phyloP scores from a whole-genome alignment of 1,140 invertebrate genomes.

The Ooceraea biroi region DNA sequence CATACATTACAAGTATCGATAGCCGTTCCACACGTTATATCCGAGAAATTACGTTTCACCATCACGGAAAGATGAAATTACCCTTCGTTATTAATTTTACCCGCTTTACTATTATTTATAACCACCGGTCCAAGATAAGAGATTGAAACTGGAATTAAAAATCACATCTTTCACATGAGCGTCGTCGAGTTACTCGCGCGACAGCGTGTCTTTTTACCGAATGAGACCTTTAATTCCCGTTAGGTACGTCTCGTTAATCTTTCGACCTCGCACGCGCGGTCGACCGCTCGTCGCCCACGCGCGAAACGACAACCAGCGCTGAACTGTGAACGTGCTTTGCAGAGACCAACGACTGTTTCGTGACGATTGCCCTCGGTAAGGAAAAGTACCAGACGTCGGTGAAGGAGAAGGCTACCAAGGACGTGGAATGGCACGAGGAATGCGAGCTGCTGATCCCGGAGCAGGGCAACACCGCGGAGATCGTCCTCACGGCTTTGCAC shows the following conservation, averaged over 20 bases:
- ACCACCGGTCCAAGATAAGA: background rate
- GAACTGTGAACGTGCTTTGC: constrained; percentile 27
- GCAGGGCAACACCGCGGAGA: constrained; percentile 94
- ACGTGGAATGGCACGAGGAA: constrained; percentile 97
- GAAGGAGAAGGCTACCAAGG: constrained; percentile 94
- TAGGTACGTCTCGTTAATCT: constrained; percentile 50
- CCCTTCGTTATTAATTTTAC: too few species aligned
- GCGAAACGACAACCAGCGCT: background rate
- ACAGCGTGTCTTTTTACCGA: background rate
- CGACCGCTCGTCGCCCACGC: constrained; percentile 51
- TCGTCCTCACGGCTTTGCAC: constrained; percentile 94
- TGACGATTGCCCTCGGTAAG: constrained; percentile 97
- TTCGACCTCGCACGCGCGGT: constrained; percentile 47
- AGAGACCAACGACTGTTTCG: constrained; percentile 97
- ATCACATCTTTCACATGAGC: background rate
- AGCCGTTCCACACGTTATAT: constrained; percentile 3
- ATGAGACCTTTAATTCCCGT: constrained; percentile 60
- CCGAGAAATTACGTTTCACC: constrained; percentile 13
- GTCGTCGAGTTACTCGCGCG: background rate
- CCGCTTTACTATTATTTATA: too few species aligned
- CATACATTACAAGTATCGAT: constrained; percentile 18
- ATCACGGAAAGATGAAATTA: background rate
- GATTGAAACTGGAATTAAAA: background rate
- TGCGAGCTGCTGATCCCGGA: constrained; percentile 97
- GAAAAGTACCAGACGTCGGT: constrained; percentile 98